Evolutionary conservation across 2,113 vertebrate species (phyloP), one percentile per base, ranked within the genome.

Genomic region (Centropus unirufus): DNA sequence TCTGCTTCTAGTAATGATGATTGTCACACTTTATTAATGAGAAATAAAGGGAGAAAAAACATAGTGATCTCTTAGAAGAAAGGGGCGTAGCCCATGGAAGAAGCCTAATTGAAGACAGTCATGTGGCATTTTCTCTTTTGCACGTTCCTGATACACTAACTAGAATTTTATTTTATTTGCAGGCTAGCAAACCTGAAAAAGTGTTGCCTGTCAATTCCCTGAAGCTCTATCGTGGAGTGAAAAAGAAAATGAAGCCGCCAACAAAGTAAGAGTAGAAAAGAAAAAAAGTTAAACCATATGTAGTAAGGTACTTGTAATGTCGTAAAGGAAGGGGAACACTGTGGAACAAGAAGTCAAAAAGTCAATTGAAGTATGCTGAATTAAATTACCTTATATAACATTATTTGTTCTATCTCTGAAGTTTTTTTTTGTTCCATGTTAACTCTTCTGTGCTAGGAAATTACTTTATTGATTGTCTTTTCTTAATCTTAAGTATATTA

Each of bases 181-280:
- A 99, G 99, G 98, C 97, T 83, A 98, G 95, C 86, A 99, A 99
- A 97, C 97, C 98, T 8, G 99, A 99, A 89, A 99, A 98, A 97
- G 97, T 97, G 63, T 95, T 99, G 87, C 96, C 98, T 29, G 96
- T 99, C 74, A 97, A 84, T 93, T 98, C 98, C 49, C 70, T 98
- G 91, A 99, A 98, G 94, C 98, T 99, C 96, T 99, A 99, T 97
- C 96, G 99, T 59, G 99, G 99, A 87, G 97, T 99, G 84, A 99
- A 98, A 96, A 99, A 97, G 96, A 99, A 98, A 97, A 95, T 99
- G 95, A 99, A 99, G 94, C 98, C 99, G 80, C 98, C 99, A 75
- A 99, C 98, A 89, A 98, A 98, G 99, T 99, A 98, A 97, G 94
- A 78, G 54, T 72, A 90, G 55, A 87, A 77, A 78, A 82, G 63